Evolutionary conservation across 2,888 invertebrate genomes (phyloP).

Genomic region (Entomobrya proxima): DNA sequence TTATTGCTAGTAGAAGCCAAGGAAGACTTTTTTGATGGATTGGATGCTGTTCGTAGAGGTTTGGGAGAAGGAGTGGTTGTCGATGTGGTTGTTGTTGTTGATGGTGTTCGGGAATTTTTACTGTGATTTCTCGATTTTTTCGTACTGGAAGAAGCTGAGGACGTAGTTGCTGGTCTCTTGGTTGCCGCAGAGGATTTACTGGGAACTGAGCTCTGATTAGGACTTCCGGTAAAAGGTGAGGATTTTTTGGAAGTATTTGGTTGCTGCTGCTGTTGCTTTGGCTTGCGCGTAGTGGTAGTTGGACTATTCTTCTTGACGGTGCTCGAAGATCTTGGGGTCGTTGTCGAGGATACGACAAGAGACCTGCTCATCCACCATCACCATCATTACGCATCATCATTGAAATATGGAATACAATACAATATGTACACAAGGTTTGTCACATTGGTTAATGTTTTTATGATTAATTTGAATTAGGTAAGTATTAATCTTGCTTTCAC

Average conservation of each 20-base stretch:
- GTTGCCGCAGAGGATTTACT: constrained; percentile 38
- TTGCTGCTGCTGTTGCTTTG: constrained; percentile 27
- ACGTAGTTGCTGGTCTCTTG: not conserved
- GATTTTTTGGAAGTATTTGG: not conserved
- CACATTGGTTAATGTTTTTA: not conserved
- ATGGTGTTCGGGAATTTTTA: constrained; percentile 59
- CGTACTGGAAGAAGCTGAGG: constrained; percentile 3
- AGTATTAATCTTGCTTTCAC: too few relatives aligned
- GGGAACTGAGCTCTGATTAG: not conserved
- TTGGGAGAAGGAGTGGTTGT: constrained; percentile 10
- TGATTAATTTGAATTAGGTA: too few relatives aligned
- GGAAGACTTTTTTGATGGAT: constrained; percentile 28
- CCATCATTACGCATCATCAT: constrained; percentile 15
- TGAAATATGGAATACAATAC: constrained; percentile 8
- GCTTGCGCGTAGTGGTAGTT: constrained; percentile 3
- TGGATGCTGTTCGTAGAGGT: not conserved
- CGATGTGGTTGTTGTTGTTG: constrained; percentile 63
- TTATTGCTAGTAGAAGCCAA: constrained; percentile 12
- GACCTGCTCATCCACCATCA: constrained; percentile 63
- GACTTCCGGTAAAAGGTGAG: not conserved
- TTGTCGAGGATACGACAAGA: constrained; percentile 52
- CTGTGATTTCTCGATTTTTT: constrained; percentile 3
- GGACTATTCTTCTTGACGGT: not conserved
- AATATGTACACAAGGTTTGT: not conserved
- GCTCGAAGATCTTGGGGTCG: constrained; percentile 31